phyloP scores from a whole-genome alignment of 2,113 vertebrate genomes.

The Chlorodrepanis virens region DNA sequence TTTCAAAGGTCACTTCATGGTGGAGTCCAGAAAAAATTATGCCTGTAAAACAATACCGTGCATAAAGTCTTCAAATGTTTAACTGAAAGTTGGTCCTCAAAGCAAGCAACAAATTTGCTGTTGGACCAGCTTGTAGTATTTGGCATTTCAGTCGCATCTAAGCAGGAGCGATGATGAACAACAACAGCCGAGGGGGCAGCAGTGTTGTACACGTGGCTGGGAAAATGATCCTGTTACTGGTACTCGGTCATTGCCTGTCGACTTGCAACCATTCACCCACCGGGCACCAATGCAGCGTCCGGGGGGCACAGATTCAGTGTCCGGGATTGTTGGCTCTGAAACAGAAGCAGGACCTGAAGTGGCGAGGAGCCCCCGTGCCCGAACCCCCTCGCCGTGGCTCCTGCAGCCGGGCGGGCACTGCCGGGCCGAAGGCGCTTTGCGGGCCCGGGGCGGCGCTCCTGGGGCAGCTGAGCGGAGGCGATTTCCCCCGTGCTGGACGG shows the following conservation, averaged over 20 bases:
- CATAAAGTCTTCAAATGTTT: neutral
- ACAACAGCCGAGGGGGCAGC: neutral
- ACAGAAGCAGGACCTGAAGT: neutral
- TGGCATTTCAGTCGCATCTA: neutral
- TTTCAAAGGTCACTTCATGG: neutral
- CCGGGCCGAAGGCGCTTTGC: fast-evolving
- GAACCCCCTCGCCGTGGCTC: fast-evolving
- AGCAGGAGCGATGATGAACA: neutral
- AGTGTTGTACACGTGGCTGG: fast-evolving
- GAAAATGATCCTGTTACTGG: fast-evolving
- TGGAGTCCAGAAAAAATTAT: neutral
- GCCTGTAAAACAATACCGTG: neutral
- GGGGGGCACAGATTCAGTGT: neutral
- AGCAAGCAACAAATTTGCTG: neutral
- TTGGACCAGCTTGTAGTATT: fast-evolving
- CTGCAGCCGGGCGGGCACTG: neutral
- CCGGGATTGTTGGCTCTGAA: neutral
- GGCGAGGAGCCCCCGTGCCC: fast-evolving
- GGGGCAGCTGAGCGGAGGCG: neutral
- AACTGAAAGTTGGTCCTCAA: neutral
- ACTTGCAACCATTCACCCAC: neutral
- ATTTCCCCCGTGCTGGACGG: fast-evolving
- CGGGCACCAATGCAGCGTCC: neutral
- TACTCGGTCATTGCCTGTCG: fast-evolving
- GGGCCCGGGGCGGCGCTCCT: neutral